Base-by-base conservation (phyloP, 2,888 invertebrate species). In the Apodemia mormo region DNA sequence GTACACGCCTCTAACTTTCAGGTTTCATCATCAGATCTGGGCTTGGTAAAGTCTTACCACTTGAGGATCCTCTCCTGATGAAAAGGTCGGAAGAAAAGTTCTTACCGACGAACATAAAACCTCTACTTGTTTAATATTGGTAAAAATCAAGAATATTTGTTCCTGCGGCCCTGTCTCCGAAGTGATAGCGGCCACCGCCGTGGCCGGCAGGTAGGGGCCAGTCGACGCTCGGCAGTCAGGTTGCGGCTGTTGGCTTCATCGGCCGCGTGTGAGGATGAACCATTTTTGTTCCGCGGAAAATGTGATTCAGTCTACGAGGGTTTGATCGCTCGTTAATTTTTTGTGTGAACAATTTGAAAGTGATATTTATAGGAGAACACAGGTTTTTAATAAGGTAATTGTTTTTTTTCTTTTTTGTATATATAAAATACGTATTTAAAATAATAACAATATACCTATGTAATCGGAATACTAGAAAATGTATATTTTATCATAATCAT, bases 281-380 rank as follows among this genome's bases (percentile, higher is more conserved):
- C 90, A 91, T 92, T 90, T 91, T 91, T 89, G 82, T 83, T 82
- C 77, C 78, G 83, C 77, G 85, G 87, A 92, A 92, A 92, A 92
- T 92, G 92, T 92, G 90, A 89, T 90, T 90, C 90, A 87, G 86
- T 89, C 90, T 69, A 68, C 67, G 70, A 83, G 82, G 10, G 61
- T 61, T 71, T 70, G 82, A 82, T 78, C 76, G 76, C 80, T 61
- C 61, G 77, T 75, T 77, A 76, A 76, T 69, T 70, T 75, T 72
- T 75, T 75, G 74, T 75, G 76, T 74, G 75, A 73, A 64, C 61
- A 66, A 66, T 70, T 45, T 30, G 66, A 64, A 66, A 68, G 77
- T 76, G 76, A 75, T 74, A 71, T 72, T 68, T 74, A 52, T 73
- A 40, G 71, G 69, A 72, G 76, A 77, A 74, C 30, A 70, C 68